phyloP scores from a whole-genome alignment of 1,140 invertebrate species.

The Oedothorax gibbosus region DNA sequence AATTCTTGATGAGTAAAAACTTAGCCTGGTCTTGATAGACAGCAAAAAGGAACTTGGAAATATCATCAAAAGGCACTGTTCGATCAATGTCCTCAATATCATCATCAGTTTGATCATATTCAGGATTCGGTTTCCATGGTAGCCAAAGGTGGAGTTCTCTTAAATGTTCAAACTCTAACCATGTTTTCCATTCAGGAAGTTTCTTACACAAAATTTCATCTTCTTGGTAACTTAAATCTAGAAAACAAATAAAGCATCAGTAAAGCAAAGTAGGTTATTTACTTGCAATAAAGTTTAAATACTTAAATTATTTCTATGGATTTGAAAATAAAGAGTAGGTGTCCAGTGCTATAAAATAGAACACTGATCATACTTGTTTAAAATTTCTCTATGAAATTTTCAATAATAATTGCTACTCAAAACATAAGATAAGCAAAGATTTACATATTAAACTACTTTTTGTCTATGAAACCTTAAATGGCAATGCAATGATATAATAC shows the following conservation, averaged over 20 bases:
- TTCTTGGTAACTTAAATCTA: slow-evolving; percentile 65
- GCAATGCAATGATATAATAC: too few species aligned
- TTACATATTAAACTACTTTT: too few species aligned
- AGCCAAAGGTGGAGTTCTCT: slow-evolving; percentile 69
- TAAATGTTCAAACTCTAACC: slow-evolving; percentile 69
- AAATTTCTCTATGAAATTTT: neutral
- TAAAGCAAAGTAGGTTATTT: too few species aligned
- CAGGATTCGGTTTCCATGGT: slow-evolving; percentile 68
- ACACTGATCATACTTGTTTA: neutral
- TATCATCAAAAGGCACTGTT: slow-evolving; percentile 70
- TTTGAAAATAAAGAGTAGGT: too few species aligned
- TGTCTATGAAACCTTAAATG: too few species aligned
- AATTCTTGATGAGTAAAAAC: slow-evolving; percentile 66
- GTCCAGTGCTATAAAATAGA: neutral
- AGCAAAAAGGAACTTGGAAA: slow-evolving; percentile 67
- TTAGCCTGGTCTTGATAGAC: slow-evolving; percentile 65
- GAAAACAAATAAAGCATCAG: neutral
- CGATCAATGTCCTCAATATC: slow-evolving; percentile 71
- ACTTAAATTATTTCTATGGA: neutral
- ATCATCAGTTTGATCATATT: slow-evolving; percentile 67
- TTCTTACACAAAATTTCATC: slow-evolving; percentile 63
- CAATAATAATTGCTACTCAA: too few species aligned
- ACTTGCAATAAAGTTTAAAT: neutral
- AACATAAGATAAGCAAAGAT: too few species aligned
- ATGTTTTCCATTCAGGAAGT: slow-evolving; percentile 64